Percentiles rank a stretch among this genome's conserved stretches.
Conservation (phyloP, 2,797 vertebrate genomes). For the Novumbra hubbsi region DNA sequence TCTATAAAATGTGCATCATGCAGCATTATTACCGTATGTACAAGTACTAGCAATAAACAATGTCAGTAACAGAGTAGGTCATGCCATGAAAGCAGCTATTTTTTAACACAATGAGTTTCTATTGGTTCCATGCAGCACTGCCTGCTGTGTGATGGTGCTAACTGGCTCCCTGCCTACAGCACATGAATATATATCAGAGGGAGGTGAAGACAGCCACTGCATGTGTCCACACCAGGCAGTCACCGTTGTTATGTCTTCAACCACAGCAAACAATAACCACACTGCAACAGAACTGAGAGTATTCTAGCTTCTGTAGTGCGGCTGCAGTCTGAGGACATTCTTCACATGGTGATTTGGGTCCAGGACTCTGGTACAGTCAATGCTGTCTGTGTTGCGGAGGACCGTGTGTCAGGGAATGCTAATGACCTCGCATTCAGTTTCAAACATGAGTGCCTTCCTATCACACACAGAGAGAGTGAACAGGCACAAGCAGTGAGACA, state of each 20-base stretch:
- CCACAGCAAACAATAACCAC: not conserved
- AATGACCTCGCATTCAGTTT: constrained; percentile 11
- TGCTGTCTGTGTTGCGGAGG: constrained; percentile 9
- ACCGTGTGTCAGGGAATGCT: not conserved
- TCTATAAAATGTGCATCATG: constrained; percentile 10
- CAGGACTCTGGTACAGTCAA: not conserved
- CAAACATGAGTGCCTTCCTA: constrained; percentile 10
- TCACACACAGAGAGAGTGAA: not conserved
- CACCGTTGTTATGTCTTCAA: not conserved
- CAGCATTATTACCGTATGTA: not conserved
- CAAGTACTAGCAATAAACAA: constrained; percentile 3
- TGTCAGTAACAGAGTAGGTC: constrained; percentile 15
- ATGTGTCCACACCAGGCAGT: not conserved
- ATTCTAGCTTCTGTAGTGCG: not conserved
- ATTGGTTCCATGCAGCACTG: not conserved
- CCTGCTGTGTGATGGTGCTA: not conserved
- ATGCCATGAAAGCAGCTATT: not conserved
- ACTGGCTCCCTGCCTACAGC: not conserved
- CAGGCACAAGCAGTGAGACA: not conserved
- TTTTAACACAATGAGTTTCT: not conserved
- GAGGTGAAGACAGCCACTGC: not conserved
- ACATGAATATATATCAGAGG: not conserved
- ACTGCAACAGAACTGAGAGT: not conserved
- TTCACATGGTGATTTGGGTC: constrained; percentile 1
- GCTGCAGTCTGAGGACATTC: not conserved